phyloP scores from a whole-genome alignment of 2,113 vertebrate genomes.

The Phalacrocorax brasilianus region DNA sequence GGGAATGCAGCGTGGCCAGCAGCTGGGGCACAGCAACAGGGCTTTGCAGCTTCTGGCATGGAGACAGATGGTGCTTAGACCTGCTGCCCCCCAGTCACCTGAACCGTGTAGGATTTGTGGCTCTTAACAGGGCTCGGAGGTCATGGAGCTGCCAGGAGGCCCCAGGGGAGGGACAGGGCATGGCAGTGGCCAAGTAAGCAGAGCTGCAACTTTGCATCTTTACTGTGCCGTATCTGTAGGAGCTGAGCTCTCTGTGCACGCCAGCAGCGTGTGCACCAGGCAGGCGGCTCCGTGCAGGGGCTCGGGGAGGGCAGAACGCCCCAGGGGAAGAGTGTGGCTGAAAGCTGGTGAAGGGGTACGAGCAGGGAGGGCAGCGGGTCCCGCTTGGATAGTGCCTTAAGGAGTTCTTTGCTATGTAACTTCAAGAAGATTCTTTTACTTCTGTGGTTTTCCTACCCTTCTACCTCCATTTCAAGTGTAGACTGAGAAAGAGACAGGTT shows the following conservation, averaged over 20 bases:
- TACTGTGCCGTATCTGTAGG: background rate
- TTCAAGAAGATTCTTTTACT: background rate
- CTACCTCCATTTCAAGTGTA: background rate
- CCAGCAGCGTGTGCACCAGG: background rate
- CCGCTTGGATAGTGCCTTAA: background rate
- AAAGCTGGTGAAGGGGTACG: background rate
- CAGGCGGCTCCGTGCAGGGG: background rate
- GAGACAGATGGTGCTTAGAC: background rate
- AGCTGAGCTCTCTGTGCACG: background rate
- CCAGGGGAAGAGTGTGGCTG: background rate
- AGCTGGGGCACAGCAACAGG: background rate
- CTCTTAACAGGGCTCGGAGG: background rate
- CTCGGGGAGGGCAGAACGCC: accelerated
- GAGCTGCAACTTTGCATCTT: background rate
- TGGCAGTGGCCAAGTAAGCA: accelerated
- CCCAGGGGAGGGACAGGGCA: background rate
- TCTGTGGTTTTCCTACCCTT: background rate
- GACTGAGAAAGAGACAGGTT: background rate
- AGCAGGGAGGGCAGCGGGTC: background rate
- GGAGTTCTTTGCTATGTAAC: background rate
- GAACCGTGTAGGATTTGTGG: accelerated
- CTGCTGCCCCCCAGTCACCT: background rate
- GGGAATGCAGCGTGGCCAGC: accelerated
- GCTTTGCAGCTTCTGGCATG: background rate
- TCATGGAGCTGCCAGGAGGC: background rate